A percentile compares a stretch with the other conserved stretches of the same genome.
These are phyloP conservation scores for Drosophila tristis DNA, from an alignment of 1,140 invertebrate species.

Conservation along the genomic window DNA sequence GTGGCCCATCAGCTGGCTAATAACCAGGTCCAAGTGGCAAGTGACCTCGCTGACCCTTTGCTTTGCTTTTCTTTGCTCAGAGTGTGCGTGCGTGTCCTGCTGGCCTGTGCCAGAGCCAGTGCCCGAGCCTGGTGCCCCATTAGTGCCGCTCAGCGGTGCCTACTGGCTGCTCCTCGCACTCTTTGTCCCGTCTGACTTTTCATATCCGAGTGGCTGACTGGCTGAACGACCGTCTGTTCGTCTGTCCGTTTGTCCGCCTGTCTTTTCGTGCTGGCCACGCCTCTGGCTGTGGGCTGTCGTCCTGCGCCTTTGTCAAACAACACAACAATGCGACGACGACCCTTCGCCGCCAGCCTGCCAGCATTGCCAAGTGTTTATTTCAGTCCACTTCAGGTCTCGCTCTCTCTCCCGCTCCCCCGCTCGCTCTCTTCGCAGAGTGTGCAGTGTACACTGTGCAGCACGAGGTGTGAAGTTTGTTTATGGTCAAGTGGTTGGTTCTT, in stretches of 20 bases:
- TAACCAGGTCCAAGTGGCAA: constrained; percentile 22
- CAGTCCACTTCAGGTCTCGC: constrained; percentile 54
- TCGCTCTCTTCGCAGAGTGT: constrained; percentile 13
- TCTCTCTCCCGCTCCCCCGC: neutral
- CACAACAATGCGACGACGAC: constrained; percentile 49
- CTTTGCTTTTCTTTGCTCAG: neutral
- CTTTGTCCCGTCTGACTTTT: neutral
- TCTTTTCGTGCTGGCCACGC: constrained; percentile 1
- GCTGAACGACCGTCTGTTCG: neutral
- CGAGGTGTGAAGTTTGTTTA: constrained; percentile 81
- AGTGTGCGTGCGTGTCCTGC: constrained; percentile 20
- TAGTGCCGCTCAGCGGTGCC: constrained; percentile 48
- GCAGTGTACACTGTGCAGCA: constrained; percentile 38
- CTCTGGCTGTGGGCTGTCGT: constrained; percentile 6
- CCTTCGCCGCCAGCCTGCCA: constrained; percentile 19
- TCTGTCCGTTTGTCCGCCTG: neutral
- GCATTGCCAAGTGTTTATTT: constrained; percentile 77
- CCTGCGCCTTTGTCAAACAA: constrained; percentile 60
- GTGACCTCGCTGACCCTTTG: constrained; percentile 13
- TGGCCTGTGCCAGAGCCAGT: constrained; percentile 12
- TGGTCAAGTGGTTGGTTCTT: constrained; percentile 69
- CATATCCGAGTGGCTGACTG: constrained; percentile 8
- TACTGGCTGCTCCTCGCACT: constrained; percentile 7
- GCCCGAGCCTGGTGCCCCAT: constrained; percentile 28
- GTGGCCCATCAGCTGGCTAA: constrained; percentile 53